A percentile compares a stretch with the other conserved stretches of the same genome.
These are phyloP conservation scores for Talpa occidentalis DNA, from an alignment of 2,113 vertebrate species.

Conservation along the genomic window DNA sequence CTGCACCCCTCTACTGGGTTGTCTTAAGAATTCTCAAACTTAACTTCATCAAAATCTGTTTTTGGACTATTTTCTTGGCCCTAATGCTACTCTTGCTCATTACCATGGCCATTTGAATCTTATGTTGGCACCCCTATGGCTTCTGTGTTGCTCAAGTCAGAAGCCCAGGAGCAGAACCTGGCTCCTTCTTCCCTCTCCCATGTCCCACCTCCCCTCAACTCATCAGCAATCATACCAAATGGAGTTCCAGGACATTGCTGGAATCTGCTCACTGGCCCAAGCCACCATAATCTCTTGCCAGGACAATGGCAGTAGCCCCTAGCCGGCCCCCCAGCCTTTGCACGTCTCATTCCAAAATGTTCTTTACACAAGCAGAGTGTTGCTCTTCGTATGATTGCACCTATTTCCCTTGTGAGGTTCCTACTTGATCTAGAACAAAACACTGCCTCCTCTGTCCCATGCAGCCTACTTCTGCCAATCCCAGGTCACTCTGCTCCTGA, in stretches of 20 bases:
- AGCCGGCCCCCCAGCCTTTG: background rate
- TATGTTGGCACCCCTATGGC: fast-evolving
- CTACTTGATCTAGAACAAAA: background rate
- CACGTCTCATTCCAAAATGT: background rate
- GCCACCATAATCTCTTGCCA: background rate
- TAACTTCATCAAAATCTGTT: background rate
- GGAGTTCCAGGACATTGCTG: background rate
- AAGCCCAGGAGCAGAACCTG: background rate
- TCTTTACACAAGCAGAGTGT: background rate
- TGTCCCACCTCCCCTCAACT: fast-evolving
- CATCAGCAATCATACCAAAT: fast-evolving
- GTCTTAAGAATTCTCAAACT: background rate
- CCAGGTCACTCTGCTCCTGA: background rate
- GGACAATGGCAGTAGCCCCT: no score
- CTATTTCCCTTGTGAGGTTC: background rate
- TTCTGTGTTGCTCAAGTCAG: background rate
- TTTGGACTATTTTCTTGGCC: background rate
- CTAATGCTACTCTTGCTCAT: background rate
- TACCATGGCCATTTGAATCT: background rate
- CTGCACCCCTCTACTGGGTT: background rate
- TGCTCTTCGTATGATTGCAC: background rate
- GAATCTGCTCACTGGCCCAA: no score
- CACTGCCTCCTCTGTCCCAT: background rate
- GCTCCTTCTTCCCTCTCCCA: background rate
- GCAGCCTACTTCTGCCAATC: background rate